phyloP scores from a whole-genome alignment of 2,888 invertebrate genomes.

The Liopterus haemorrhoidalis region DNA sequence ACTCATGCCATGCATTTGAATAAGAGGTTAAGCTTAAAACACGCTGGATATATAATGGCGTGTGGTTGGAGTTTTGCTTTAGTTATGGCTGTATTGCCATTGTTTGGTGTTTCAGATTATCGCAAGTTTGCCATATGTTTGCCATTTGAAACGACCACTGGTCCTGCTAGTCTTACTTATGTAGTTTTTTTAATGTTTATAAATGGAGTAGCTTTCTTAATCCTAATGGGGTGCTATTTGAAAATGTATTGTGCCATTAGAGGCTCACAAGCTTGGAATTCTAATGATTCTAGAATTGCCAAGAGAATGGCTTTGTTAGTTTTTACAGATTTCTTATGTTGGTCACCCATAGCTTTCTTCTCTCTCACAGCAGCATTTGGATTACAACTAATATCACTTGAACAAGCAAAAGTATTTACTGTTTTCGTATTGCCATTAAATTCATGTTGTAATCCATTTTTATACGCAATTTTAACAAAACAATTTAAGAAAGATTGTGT shows the following conservation, averaged over 20 bases:
- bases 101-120: conserved; percentile 90
- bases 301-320: conserved; percentile 95
- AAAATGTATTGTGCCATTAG: conserved; percentile 97
- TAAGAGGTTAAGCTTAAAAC: conserved; percentile 82
- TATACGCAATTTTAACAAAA: conserved; percentile 95
- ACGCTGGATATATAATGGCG: conserved; percentile 88
- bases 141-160: conserved; percentile 83
- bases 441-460: conserved; percentile 95
- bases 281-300: conserved; percentile 92
- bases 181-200: conserved; percentile 85
- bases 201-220: conserved; percentile 90
- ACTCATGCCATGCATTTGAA: conserved; percentile 97
- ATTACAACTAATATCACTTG: conserved; percentile 80
- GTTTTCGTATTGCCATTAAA: conserved; percentile 94
- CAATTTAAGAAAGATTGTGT: conserved; percentile 98
- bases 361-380: conserved; percentile 92
- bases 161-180: conserved; percentile 74
- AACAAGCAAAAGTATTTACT: conserved; percentile 93
- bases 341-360: conserved; percentile 97
- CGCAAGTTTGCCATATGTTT: conserved; percentile 94
- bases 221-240: conserved; percentile 91
- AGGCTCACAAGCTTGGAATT: conserved; percentile 97
- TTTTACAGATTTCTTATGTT: conserved; percentile 95
- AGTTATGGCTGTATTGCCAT: conserved; percentile 79
- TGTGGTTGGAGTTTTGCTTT: conserved; percentile 89